Conservation (phyloP, 2,888 invertebrate species). For the Dastarcus helophoroides region DNA sequence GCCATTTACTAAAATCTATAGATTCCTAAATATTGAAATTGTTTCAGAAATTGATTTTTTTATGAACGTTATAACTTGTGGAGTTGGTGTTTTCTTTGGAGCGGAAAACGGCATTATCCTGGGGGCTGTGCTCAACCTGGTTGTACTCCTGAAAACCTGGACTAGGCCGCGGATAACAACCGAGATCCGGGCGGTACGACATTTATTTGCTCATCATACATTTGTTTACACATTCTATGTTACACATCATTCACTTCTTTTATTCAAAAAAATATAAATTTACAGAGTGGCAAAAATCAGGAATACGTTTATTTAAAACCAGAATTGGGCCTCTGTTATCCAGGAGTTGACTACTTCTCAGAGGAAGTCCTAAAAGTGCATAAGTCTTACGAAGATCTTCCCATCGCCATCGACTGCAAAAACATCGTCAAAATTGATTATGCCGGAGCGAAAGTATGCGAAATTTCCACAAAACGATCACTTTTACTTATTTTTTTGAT, state of each 20-base stretch:
- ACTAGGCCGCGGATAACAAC: slow-evolving; percentile 46
- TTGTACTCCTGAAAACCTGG: slow-evolving; percentile 52
- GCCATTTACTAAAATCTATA: too few relatives aligned
- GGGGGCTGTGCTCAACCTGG: slow-evolving; percentile 55
- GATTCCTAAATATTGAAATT: too few relatives aligned
- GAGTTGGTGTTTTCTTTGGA: slow-evolving; percentile 54
- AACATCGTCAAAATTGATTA: slow-evolving; percentile 56
- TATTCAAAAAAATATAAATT: too few relatives aligned
- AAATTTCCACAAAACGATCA: not conserved
- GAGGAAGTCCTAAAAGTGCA: slow-evolving; percentile 42
- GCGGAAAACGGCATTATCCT: slow-evolving; percentile 71
- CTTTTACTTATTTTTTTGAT: slow-evolving; percentile 8
- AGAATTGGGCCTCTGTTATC: slow-evolving; percentile 56
- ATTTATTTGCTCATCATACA: too few relatives aligned
- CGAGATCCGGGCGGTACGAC: slow-evolving; percentile 21
- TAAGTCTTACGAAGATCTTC: slow-evolving; percentile 36
- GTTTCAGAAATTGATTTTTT: slow-evolving; percentile 33
- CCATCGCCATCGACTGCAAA: slow-evolving; percentile 52
- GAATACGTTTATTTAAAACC: slow-evolving; percentile 51
- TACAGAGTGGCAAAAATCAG: slow-evolving; percentile 29
- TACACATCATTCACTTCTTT: not conserved
- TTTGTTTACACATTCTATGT: not conserved
- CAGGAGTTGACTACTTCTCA: slow-evolving; percentile 54
- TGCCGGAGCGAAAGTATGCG: slow-evolving; percentile 47
- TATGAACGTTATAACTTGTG: slow-evolving; percentile 56